Conservation (phyloP, 2,888 invertebrate species). For the Mesopsocus fuscifrons region DNA sequence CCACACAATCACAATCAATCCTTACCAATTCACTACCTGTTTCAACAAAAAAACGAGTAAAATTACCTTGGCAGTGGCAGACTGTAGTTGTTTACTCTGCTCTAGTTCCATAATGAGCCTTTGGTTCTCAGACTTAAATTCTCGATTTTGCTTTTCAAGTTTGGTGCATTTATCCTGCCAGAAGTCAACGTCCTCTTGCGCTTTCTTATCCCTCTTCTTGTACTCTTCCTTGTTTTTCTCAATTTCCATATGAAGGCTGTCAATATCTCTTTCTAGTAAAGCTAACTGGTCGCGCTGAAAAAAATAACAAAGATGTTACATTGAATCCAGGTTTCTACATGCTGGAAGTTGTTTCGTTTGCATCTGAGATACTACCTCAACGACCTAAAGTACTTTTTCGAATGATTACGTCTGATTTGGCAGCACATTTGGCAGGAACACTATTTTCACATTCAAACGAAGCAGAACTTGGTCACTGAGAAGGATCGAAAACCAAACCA, state of each 20-base stretch:
- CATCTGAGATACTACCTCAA: too few relatives aligned
- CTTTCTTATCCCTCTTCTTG: slow-evolving; percentile 25
- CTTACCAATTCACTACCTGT: too few relatives aligned
- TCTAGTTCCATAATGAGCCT: slow-evolving; percentile 14
- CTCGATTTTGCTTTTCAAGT: slow-evolving; percentile 31
- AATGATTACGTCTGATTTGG: too few relatives aligned
- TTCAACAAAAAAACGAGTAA: too few relatives aligned
- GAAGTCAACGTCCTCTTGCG: slow-evolving; percentile 22
- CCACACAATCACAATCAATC: too few relatives aligned
- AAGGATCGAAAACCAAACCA: too few relatives aligned
- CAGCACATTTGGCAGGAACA: too few relatives aligned
- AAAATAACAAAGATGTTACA: slow-evolving; percentile 12
- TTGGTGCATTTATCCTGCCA: slow-evolving; percentile 25
- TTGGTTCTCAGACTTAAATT: slow-evolving; percentile 19
- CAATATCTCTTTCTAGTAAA: slow-evolving; percentile 33
- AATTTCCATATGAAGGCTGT: slow-evolving; percentile 28
- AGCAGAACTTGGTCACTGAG: too few relatives aligned
- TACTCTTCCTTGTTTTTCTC: slow-evolving; percentile 27
- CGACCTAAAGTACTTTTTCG: too few relatives aligned
- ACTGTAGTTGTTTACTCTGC: slow-evolving; percentile 12
- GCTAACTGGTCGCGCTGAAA: slow-evolving; percentile 35
- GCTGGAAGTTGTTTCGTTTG: slow-evolving; percentile 4
- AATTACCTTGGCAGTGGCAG: slow-evolving; percentile 15
- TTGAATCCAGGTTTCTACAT: background rate
- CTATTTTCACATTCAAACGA: too few relatives aligned